Evolutionary conservation across 2,797 vertebrate genomes (phyloP).

Genomic region (Urosaurus nigricauda): DNA sequence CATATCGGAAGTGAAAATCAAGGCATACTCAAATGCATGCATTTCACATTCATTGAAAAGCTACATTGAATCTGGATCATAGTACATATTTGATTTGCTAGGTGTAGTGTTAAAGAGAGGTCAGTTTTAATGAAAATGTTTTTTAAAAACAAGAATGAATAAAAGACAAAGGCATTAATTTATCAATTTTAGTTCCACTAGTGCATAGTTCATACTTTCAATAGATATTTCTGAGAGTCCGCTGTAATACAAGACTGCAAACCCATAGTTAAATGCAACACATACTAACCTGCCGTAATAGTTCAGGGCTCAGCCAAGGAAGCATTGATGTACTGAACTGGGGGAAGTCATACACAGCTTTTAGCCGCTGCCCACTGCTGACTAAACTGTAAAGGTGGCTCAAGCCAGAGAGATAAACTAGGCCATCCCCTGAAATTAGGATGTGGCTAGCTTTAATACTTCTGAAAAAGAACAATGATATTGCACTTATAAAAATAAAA

Average conservation of each 20-base stretch:
- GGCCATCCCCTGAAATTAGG: conserved; percentile 93
- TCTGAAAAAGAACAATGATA: conserved; percentile 82
- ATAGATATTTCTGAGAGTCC: conserved; percentile 10
- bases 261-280: conserved; percentile 57
- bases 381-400: conserved; percentile 94
- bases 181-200: conserved; percentile 24
- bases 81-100: background rate
- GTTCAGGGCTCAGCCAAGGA: conserved; percentile 98
- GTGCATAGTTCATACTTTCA: background rate
- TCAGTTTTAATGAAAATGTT: background rate
- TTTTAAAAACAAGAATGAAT: background rate
- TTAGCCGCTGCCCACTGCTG: conserved; percentile 89
- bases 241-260: background rate
- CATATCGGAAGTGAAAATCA: background rate
- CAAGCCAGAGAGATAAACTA: conserved; percentile 94
- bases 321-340: conserved; percentile 92
- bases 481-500: conserved; percentile 66
- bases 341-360: conserved; percentile 93
- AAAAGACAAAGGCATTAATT: background rate
- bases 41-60: background rate
- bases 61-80: background rate
- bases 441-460: conserved; percentile 98
- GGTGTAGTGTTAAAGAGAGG: background rate
- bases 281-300: conserved; percentile 93
- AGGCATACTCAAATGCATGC: background rate